Evolutionary conservation across 2,113 vertebrate genomes (phyloP).

Genomic region (Brevimyrus niger): DNA sequence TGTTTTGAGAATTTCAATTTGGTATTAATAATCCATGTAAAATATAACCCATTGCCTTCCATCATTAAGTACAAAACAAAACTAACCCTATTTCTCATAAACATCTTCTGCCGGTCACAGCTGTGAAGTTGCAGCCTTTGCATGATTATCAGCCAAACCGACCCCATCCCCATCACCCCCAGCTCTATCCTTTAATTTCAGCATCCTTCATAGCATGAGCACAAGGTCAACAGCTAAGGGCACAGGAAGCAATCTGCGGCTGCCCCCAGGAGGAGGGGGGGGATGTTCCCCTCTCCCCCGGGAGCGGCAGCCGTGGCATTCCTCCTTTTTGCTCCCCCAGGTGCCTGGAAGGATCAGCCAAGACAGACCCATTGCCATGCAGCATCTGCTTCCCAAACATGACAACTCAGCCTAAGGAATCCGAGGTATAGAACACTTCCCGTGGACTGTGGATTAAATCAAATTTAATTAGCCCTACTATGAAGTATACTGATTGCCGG

Average conservation of each 20-base stretch:
- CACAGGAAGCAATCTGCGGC: constrained; percentile 10
- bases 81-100: background rate
- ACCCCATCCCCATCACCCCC: constrained; percentile 45
- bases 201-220: constrained; percentile 44
- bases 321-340: background rate
- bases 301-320: constrained; percentile 48
- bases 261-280: constrained; percentile 40
- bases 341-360: constrained; percentile 19
- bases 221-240: constrained; percentile 30
- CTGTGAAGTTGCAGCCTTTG: background rate
- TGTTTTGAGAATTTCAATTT: background rate
- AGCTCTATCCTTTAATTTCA: constrained; percentile 4
- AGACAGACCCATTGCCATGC: constrained; percentile 40
- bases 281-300: constrained; percentile 38
- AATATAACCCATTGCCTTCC: background rate
- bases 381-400: constrained; percentile 18
- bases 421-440: background rate
- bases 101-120: constrained; percentile 2
- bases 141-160: constrained; percentile 50
- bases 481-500: background rate
- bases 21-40: background rate
- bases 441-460: background rate
- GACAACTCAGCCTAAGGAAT: background rate
- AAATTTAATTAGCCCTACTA: background rate
- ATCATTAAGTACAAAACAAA: background rate